Evolutionary conservation across 2,888 invertebrate genomes (phyloP).

Genomic region (Creontiades dilutus): DNA sequence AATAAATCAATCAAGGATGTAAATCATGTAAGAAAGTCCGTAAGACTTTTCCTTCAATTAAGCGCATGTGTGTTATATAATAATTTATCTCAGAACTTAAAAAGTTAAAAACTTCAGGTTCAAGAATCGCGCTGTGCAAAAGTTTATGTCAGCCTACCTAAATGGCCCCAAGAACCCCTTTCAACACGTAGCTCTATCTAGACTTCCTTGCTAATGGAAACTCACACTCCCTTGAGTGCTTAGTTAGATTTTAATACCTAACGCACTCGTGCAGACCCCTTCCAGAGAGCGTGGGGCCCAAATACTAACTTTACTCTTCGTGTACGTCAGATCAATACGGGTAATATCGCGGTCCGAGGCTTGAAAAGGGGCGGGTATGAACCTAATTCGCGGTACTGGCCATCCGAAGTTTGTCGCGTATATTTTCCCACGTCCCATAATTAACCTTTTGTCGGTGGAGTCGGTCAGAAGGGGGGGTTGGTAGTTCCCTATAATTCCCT

Average conservation of each 20-base stretch:
- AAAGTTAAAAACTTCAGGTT: too few species aligned
- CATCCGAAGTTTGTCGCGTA: not conserved
- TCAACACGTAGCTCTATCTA: too few species aligned
- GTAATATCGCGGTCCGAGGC: constrained; percentile 8
- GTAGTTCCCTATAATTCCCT: not conserved
- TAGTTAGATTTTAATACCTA: constrained; percentile 21
- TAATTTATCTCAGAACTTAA: too few species aligned
- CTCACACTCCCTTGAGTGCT: not conserved
- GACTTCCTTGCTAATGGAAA: not conserved
- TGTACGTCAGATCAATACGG: not conserved
- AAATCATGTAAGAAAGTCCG: too few species aligned
- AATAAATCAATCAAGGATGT: too few species aligned
- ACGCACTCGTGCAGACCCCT: not conserved
- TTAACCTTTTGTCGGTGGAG: constrained; percentile 15
- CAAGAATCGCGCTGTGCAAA: too few species aligned
- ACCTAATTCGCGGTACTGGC: not conserved
- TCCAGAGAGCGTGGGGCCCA: not conserved
- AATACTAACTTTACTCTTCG: not conserved
- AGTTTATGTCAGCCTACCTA: too few species aligned
- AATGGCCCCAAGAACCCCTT: too few species aligned
- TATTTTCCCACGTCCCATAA: not conserved
- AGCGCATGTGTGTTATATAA: too few species aligned
- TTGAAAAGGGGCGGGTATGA: not conserved
- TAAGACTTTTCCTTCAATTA: too few species aligned
- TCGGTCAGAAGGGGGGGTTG: not conserved